Evolutionary conservation across 2,797 vertebrate genomes (phyloP).

Genomic region (Danio choprae): DNA sequence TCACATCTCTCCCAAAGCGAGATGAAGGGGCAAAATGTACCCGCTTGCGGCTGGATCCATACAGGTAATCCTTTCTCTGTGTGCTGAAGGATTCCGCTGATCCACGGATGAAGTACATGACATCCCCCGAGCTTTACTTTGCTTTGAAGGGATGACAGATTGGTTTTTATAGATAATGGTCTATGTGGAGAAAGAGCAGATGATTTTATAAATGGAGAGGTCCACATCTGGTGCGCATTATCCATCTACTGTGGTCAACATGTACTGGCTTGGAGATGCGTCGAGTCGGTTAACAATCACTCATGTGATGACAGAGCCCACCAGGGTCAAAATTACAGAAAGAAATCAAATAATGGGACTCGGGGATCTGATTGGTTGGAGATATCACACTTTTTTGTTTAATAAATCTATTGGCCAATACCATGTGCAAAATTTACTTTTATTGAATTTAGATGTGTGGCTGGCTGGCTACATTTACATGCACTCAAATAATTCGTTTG

Average conservation of each 20-base stretch:
- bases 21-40: background rate
- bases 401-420: background rate
- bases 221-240: slow-evolving; percentile 19
- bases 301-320: background rate
- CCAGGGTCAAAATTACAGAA: background rate
- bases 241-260: background rate
- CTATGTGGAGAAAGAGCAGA: slow-evolving; percentile 12
- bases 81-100: slow-evolving; percentile 3
- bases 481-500: no score
- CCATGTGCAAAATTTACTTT: no score
- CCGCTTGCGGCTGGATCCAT: background rate
- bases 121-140: background rate
- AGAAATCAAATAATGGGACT: background rate
- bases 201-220: background rate
- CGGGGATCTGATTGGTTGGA: background rate
- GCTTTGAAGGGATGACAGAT: slow-evolving; percentile 29
- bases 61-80: slow-evolving; percentile 44
- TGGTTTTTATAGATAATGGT: slow-evolving; percentile 23
- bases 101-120: slow-evolving; percentile 12
- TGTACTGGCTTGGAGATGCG: background rate
- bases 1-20: slow-evolving; percentile 34
- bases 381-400: background rate
- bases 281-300: background rate
- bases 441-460: no score
- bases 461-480: no score